phyloP scores from a whole-genome alignment of 2,888 invertebrate species.

The Opisthograptis luteolata region DNA sequence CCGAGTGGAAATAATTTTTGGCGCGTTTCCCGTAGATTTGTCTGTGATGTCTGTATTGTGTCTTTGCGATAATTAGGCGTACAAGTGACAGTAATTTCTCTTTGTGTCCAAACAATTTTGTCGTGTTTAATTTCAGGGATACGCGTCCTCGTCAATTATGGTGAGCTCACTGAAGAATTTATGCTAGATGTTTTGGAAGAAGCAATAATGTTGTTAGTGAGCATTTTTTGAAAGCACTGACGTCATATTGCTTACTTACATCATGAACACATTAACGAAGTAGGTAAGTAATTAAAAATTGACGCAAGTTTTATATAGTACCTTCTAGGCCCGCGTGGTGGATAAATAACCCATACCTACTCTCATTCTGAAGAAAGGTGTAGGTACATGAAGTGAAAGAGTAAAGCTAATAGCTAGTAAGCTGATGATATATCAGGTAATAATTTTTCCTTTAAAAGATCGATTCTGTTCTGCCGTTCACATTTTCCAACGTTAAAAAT shows the following conservation, averaged over 20 bases:
- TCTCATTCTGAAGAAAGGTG: too few species aligned
- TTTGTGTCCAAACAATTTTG: conserved; percentile 70
- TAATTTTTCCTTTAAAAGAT: too few species aligned
- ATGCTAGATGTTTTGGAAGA: not conserved
- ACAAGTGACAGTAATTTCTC: conserved; percentile 63
- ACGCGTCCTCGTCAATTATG: conserved; percentile 61
- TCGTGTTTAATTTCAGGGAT: conserved; percentile 70
- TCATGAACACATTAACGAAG: too few species aligned
- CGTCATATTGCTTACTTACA: not conserved
- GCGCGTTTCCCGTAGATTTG: conserved; percentile 41
- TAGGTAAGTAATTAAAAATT: too few species aligned
- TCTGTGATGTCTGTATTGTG: conserved; percentile 61
- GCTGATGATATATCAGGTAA: too few species aligned
- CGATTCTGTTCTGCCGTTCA: too few species aligned
- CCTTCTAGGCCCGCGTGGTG: too few species aligned
- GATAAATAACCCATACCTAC: too few species aligned
- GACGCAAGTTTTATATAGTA: too few species aligned
- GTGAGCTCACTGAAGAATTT: conserved; percentile 6
- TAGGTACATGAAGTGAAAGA: too few species aligned
- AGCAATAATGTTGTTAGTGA: not conserved
- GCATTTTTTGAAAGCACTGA: conserved; percentile 12
- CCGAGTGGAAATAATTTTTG: conserved; percentile 49
- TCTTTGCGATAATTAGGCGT: conserved; percentile 69
- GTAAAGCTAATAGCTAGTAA: too few species aligned
- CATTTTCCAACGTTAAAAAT: too few species aligned